These are phyloP conservation scores for Scaptodrosophila latifasciaeformis DNA, from an alignment of 2,888 invertebrate species.

Conservation along the genomic window DNA sequence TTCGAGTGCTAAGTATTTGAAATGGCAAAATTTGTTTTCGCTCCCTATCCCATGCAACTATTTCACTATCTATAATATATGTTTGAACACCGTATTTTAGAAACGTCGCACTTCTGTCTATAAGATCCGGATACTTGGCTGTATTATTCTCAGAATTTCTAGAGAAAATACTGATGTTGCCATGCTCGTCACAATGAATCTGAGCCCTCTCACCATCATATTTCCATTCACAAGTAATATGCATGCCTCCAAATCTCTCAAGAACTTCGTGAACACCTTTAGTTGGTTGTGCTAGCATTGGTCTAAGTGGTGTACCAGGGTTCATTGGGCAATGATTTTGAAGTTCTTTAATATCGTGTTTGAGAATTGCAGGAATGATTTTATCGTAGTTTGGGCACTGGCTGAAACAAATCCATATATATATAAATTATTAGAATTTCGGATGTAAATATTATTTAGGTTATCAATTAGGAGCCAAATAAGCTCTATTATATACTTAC, in stretches of 20 bases:
- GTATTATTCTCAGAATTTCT: slow-evolving; percentile 97
- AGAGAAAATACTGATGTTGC: slow-evolving; percentile 89
- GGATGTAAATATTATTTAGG: too few species aligned
- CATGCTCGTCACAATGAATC: slow-evolving; percentile 84
- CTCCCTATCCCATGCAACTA: slow-evolving; percentile 95
- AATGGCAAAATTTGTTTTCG: slow-evolving; percentile 95
- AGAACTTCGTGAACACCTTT: slow-evolving; percentile 94
- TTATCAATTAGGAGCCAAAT: too few species aligned
- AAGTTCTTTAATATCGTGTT: slow-evolving; percentile 84
- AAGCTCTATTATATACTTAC: slow-evolving; percentile 75
- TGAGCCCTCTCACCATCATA: slow-evolving; percentile 99
- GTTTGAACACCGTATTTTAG: slow-evolving; percentile 80
- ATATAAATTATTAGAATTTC: not conserved
- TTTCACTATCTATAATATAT: slow-evolving; percentile 96
- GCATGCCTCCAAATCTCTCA: slow-evolving; percentile 85
- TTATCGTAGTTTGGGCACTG: slow-evolving; percentile 96
- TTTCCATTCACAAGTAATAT: slow-evolving; percentile 99
- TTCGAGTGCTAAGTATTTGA: slow-evolving; percentile 95
- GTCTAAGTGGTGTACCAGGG: slow-evolving; percentile 95
- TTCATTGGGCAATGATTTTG: slow-evolving; percentile 88
- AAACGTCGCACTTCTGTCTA: slow-evolving; percentile 81
- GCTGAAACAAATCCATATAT: slow-evolving; percentile 76
- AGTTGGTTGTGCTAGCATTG: slow-evolving; percentile 99
- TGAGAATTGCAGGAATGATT: slow-evolving; percentile 86
- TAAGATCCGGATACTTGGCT: slow-evolving; percentile 95